A percentile compares a stretch with the other conserved stretches of the same genome.
Evolutionary conservation across 2,888 invertebrate genomes (phyloP).

Genomic region (Archips xylosteana): DNA sequence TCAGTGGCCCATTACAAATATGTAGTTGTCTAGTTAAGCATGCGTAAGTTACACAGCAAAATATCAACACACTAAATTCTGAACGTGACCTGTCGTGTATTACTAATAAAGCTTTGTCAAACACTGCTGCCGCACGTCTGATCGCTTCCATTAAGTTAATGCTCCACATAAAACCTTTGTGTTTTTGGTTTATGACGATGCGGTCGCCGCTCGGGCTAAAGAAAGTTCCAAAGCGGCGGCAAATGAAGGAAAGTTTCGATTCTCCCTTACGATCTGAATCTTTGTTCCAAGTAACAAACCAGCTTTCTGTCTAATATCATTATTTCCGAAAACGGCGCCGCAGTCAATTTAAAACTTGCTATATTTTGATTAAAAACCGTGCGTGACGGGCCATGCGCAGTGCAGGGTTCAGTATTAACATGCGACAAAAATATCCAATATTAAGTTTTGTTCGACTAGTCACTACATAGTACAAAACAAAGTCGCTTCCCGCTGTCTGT

Average conservation of each 20-base stretch:
- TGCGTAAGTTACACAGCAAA: not conserved
- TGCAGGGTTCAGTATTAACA: no score
- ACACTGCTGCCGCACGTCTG: constrained; percentile 64
- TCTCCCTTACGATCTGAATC: constrained; percentile 57
- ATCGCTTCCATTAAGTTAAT: constrained; percentile 78
- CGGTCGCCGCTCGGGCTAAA: constrained; percentile 58
- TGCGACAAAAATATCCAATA: no score
- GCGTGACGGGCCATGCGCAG: no score
- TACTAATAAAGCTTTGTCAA: constrained; percentile 65
- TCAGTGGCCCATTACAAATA: not conserved
- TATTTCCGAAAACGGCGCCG: constrained; percentile 50
- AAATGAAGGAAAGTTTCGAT: constrained; percentile 66
- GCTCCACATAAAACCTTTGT: constrained; percentile 79
- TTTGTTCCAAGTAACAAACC: constrained; percentile 59
- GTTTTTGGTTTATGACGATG: constrained; percentile 73
- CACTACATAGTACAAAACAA: no score
- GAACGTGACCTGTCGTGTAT: constrained; percentile 47
- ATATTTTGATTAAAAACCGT: not conserved
- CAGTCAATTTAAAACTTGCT: constrained; percentile 21
- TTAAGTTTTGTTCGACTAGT: no score
- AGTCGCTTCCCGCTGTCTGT: no score
- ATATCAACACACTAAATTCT: constrained; percentile 17
- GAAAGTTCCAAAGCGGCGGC: constrained; percentile 50
- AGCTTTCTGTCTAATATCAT: constrained; percentile 61
- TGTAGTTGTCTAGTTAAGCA: not conserved